These are phyloP conservation scores for Aphidius gifuensis DNA, from an alignment of 1,140 invertebrate species.

Conservation along the genomic window DNA sequence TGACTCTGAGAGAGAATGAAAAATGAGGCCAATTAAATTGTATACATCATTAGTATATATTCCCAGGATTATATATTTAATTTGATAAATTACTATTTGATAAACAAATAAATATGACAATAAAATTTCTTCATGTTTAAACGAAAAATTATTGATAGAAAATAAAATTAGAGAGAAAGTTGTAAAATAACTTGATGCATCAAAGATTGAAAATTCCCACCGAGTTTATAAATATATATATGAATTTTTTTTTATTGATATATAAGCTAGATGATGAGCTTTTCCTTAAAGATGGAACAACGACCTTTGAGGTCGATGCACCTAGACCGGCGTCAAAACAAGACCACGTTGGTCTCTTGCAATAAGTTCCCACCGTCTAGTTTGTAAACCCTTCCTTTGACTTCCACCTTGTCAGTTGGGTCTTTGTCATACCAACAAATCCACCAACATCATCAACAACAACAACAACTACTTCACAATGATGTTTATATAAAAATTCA, in stretches of 20 bases:
- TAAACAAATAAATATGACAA: too few relatives aligned
- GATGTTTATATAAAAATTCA: too few relatives aligned
- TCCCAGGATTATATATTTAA: too few relatives aligned
- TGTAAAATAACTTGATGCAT: too few relatives aligned
- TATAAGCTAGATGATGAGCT: background rate
- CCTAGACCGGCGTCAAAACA: slow-evolving; percentile 50
- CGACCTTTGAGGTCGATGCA: slow-evolving; percentile 56
- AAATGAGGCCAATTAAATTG: slow-evolving; percentile 52
- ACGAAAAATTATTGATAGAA: too few relatives aligned
- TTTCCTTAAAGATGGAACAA: slow-evolving; percentile 29
- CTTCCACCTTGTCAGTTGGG: slow-evolving; percentile 17
- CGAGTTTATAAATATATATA: too few relatives aligned
- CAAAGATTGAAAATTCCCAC: too few relatives aligned
- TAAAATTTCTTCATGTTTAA: too few relatives aligned
- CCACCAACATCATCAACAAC: background rate
- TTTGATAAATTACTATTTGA: too few relatives aligned
- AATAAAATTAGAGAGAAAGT: too few relatives aligned
- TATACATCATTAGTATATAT: slow-evolving; percentile 39
- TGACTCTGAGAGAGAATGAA: slow-evolving; percentile 35
- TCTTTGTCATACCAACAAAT: slow-evolving; percentile 24
- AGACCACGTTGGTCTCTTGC: slow-evolving; percentile 35
- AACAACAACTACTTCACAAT: background rate
- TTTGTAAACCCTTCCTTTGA: slow-evolving; percentile 29
- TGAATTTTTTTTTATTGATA: too few relatives aligned
- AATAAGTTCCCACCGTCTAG: slow-evolving; percentile 52